Conservation (phyloP, 2,113 vertebrate genomes). For the Hippocampus mohnikei region DNA sequence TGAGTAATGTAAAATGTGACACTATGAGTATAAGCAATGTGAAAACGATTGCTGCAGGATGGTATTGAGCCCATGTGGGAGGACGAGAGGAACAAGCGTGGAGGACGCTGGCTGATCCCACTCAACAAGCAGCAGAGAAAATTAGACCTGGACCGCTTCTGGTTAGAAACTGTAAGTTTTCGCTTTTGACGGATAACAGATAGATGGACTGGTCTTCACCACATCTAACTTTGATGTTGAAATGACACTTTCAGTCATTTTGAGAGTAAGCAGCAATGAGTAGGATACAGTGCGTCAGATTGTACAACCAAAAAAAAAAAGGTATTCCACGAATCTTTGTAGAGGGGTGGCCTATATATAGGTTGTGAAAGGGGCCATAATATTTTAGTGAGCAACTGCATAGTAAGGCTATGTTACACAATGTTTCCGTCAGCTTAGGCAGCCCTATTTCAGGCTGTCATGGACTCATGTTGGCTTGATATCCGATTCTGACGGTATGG, state of each 20-base stretch:
- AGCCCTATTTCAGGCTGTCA: too few relatives aligned
- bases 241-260: neutral
- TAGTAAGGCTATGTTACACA: too few relatives aligned
- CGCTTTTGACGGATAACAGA: neutral
- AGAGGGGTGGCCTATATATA: too few relatives aligned
- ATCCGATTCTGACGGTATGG: too few relatives aligned
- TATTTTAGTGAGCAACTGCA: too few relatives aligned
- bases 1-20: neutral
- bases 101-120: constrained; percentile 95
- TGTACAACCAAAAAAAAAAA: too few relatives aligned
- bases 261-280: too few relatives aligned
- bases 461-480: too few relatives aligned
- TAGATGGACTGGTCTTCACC: neutral
- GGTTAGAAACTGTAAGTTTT: constrained; percentile 93
- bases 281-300: too few relatives aligned
- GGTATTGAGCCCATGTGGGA: constrained; percentile 99
- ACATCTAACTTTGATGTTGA: neutral
- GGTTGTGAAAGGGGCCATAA: too few relatives aligned
- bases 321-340: too few relatives aligned
- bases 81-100: constrained; percentile 95
- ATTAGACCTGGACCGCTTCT: constrained; percentile 95
- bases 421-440: too few relatives aligned
- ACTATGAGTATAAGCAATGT: constrained; percentile 26
- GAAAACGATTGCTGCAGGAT: constrained; percentile 73
- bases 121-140: constrained; percentile 94